These are phyloP conservation scores for cattle (Bos taurus) DNA, from an alignment of 2,113 vertebrate species.

Conservation along the genomic window ARS-UCD2.0 NC_037338.1:17291001-17291500, in stretches of 20 bases:
- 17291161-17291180: neutral
- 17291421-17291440: neutral
- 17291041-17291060: neutral
- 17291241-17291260: neutral
- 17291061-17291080: slow-evolving; percentile 1
- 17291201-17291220: slow-evolving; percentile 11
- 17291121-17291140: neutral
- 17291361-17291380: neutral
- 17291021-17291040: slow-evolving; percentile 32
- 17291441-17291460: neutral
- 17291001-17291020: slow-evolving; percentile 23
- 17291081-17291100: slow-evolving; percentile 19
- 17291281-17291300: neutral
- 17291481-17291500: no score
- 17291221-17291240: neutral
- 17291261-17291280: neutral
- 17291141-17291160: slow-evolving; percentile 32
- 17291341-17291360: neutral
- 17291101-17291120: neutral
- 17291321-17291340: neutral
- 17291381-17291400: neutral
- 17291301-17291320: neutral
- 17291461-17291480: no score
- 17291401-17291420: neutral
- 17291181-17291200: neutral